These are phyloP conservation scores for Cantharis flavilabris DNA, from an alignment of 2,888 invertebrate species.

Conservation along the genomic window DNA sequence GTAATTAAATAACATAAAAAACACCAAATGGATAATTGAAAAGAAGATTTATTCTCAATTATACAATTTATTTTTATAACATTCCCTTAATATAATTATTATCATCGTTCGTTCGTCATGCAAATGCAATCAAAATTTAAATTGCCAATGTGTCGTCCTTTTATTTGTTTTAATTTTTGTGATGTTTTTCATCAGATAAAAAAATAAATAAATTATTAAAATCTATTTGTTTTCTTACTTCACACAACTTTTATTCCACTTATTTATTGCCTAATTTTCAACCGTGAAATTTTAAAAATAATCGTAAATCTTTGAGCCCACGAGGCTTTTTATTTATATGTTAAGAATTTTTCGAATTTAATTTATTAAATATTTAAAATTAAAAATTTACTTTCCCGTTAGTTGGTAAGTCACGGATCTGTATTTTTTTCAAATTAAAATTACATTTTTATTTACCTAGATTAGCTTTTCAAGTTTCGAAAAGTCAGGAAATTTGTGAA, in stretches of 20 bases:
- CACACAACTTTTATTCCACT: not conserved
- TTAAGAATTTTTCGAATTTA: too few species aligned
- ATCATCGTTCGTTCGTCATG: not conserved
- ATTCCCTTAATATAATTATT: constrained; percentile 13
- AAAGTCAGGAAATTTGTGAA: too few species aligned
- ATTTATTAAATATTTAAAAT: too few species aligned
- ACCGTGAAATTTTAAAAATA: too few species aligned
- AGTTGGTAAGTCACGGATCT: too few species aligned
- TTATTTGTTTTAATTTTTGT: constrained; percentile 25
- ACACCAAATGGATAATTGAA: constrained; percentile 10
- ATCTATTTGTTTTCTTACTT: not conserved
- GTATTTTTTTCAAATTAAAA: too few species aligned
- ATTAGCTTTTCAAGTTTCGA: too few species aligned
- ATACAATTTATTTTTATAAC: constrained; percentile 19
- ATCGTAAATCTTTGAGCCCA: too few species aligned
- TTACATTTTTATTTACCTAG: too few species aligned
- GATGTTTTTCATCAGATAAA: constrained; percentile 24
- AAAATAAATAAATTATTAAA: not conserved
- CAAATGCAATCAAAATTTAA: not conserved
- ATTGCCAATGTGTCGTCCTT: constrained; percentile 16
- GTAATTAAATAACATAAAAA: not conserved
- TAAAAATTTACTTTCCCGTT: too few species aligned
- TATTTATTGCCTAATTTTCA: too few species aligned
- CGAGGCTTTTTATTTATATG: too few species aligned
- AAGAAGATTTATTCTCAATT: constrained; percentile 11